These are phyloP conservation scores for Orchesellides sinensis DNA, from an alignment of 2,888 invertebrate species.

Conservation along the genomic window DNA sequence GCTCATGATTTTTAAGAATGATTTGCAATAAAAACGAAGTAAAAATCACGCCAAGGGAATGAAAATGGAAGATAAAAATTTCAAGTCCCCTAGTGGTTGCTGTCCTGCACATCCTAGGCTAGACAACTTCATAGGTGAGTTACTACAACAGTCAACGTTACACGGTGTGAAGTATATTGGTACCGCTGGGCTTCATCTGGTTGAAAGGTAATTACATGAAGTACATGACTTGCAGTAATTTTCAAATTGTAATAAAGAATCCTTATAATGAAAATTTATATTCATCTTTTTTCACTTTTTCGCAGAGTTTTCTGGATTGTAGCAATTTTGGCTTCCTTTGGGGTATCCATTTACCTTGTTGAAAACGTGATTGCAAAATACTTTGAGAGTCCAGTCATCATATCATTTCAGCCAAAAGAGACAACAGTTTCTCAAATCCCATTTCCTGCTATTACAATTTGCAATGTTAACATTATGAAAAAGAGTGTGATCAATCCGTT, in stretches of 20 bases:
- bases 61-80: neutral
- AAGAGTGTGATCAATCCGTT: conserved; percentile 43
- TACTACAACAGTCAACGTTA: conserved; percentile 36
- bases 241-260: neutral
- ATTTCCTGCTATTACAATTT: conserved; percentile 89
- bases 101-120: neutral
- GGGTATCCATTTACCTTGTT: conserved; percentile 61
- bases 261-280: no score
- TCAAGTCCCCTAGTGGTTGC: neutral
- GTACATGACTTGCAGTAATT: neutral
- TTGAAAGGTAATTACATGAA: no score
- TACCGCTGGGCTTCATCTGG: conserved; percentile 46
- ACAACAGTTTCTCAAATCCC: conserved; percentile 84
- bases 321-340: conserved; percentile 62
- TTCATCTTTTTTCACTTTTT: neutral
- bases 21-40: no score
- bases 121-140: conserved; percentile 11
- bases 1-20: no score
- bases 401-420: conserved; percentile 85
- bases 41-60: no score
- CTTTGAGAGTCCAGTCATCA: conserved; percentile 85
- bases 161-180: conserved; percentile 67
- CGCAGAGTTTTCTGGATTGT: conserved; percentile 13
- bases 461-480: conserved; percentile 86
- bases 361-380: conserved; percentile 79